A percentile compares a stretch with the other conserved stretches of the same genome.
phyloP scores from a whole-genome alignment of 2,797 vertebrate species.

The Centroberyx gerrardi region DNA sequence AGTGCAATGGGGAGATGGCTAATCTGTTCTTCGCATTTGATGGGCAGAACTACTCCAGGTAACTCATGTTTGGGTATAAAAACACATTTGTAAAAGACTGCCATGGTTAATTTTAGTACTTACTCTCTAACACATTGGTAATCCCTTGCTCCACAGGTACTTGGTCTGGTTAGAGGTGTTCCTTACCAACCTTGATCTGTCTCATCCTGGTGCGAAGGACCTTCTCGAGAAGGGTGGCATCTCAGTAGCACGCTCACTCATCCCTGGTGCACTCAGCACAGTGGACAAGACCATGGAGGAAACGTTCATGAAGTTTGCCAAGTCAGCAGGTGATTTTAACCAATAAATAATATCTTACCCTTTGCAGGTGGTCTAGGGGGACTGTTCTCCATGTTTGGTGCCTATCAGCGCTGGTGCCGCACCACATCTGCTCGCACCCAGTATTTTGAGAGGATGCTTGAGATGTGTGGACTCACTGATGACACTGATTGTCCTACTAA shows the following conservation, averaged over 20 bases:
- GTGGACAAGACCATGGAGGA: constrained; percentile 20
- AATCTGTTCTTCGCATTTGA: constrained; percentile 17
- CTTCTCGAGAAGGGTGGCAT: background rate
- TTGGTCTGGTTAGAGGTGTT: background rate
- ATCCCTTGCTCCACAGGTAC: background rate
- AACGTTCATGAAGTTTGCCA: background rate
- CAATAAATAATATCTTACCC: too few relatives aligned
- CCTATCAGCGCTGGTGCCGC: too few relatives aligned
- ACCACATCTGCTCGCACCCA: too few relatives aligned
- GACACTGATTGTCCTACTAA: too few relatives aligned
- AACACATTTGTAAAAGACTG: too few relatives aligned
- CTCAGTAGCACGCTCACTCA: constrained; percentile 5
- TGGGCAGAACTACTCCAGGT: constrained; percentile 7
- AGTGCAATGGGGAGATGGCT: constrained; percentile 22
- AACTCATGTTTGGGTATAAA: too few relatives aligned
- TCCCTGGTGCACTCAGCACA: background rate
- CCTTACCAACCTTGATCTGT: background rate
- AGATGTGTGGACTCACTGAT: too few relatives aligned
- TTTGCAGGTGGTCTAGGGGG: too few relatives aligned
- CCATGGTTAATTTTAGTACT: too few relatives aligned
- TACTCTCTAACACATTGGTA: background rate
- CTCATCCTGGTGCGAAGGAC: background rate
- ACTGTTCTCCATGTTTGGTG: too few relatives aligned
- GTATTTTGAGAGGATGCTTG: too few relatives aligned
- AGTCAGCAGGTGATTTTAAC: background rate